Conservation (phyloP, 2,797 vertebrate species). For the Jordanella pulchra region DNA sequence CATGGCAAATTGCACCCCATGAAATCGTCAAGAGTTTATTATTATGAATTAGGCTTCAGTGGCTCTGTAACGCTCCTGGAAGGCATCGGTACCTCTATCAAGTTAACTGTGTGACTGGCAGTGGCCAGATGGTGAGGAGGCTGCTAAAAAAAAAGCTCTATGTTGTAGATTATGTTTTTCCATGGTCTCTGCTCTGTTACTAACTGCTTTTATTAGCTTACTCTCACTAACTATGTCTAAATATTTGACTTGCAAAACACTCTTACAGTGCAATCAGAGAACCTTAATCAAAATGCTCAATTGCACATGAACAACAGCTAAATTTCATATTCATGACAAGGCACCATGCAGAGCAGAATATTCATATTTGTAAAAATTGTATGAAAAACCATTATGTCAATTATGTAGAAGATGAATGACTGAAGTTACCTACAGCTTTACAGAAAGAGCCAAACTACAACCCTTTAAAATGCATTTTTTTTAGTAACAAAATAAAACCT, state of each 20-base stretch:
- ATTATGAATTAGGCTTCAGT: conserved; percentile 69
- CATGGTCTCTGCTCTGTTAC: conserved; percentile 40
- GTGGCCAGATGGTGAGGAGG: conserved; percentile 65
- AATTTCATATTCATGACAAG: neutral
- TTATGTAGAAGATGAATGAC: neutral
- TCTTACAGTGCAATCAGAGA: conserved; percentile 9
- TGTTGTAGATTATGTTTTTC: conserved; percentile 50
- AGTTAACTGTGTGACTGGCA: conserved; percentile 58
- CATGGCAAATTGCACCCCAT: conserved; percentile 59
- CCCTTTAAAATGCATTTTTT: neutral
- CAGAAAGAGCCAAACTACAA: neutral
- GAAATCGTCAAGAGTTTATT: conserved; percentile 70
- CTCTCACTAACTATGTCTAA: conserved; percentile 44
- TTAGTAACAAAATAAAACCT: neutral
- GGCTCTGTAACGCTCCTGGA: conserved; percentile 52
- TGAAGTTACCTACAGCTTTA: neutral
- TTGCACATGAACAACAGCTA: conserved; percentile 14
- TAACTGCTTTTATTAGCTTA: conserved; percentile 42
- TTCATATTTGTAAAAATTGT: neutral
- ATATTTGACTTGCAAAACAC: conserved; percentile 56
- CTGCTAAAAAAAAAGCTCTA: conserved; percentile 59
- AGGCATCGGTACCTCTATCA: conserved; percentile 50
- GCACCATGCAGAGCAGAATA: neutral
- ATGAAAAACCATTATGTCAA: neutral
- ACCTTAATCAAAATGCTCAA: conserved; percentile 33